Percentiles rank a stretch among this genome's conserved stretches.
phyloP scores from a whole-genome alignment of 2,888 invertebrate genomes.

The Listrodromus nycthemerus region DNA sequence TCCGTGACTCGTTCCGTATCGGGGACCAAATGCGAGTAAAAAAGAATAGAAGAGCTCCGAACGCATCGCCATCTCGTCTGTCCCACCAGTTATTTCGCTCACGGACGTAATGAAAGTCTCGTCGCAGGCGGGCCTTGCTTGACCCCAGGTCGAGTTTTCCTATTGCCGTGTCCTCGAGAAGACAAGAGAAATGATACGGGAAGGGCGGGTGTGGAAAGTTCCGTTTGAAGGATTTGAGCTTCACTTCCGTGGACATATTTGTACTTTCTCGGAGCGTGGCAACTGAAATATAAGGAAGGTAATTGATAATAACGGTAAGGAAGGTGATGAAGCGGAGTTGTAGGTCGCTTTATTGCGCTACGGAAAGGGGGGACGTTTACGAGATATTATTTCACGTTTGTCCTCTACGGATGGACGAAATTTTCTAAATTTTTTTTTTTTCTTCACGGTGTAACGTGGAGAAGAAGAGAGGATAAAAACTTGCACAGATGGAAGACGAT shows the following conservation, averaged over 20 bases:
- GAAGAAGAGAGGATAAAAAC: no score
- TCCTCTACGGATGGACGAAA: no score
- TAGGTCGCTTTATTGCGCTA: no score
- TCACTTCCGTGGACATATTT: slow-evolving; percentile 6
- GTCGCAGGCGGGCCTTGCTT: slow-evolving; percentile 10
- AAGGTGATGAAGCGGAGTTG: no score
- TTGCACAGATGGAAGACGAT: no score
- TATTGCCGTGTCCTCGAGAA: slow-evolving; percentile 13
- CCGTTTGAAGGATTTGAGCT: not conserved
- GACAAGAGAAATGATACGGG: slow-evolving; percentile 30
- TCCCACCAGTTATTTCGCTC: slow-evolving; percentile 29
- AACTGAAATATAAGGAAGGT: no score
- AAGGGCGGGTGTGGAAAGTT: slow-evolving; percentile 42
- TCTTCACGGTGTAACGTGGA: no score
- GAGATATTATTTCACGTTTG: no score
- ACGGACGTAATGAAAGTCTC: slow-evolving; percentile 59
- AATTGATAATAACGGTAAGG: no score
- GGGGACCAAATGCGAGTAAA: not conserved
- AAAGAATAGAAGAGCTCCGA: slow-evolving; percentile 10
- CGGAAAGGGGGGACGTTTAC: no score
- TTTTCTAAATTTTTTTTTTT: no score
- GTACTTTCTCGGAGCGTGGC: not conserved
- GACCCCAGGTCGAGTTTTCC: slow-evolving; percentile 36
- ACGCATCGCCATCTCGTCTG: slow-evolving; percentile 40
- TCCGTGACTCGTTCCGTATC: not conserved